These are phyloP conservation scores for Embiotoca jacksoni DNA, from an alignment of 2,113 vertebrate species.

Conservation along the genomic window DNA sequence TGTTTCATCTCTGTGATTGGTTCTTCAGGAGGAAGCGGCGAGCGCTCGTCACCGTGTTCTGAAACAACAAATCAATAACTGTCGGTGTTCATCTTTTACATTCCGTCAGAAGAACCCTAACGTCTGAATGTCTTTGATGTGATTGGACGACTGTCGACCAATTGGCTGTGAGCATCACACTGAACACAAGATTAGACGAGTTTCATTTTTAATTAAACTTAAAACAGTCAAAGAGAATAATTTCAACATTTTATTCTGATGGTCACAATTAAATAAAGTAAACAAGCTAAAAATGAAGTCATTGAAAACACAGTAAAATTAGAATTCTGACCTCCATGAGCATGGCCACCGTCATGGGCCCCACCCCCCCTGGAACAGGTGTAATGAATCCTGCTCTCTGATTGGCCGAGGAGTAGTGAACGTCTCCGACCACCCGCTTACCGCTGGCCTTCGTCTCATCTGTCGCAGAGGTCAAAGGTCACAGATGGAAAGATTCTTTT, in stretches of 20 bases:
- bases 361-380: conserved; percentile 96
- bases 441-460: conserved; percentile 89
- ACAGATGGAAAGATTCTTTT: background rate
- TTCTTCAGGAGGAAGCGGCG: conserved; percentile 86
- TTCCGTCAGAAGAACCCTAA: too few relatives aligned
- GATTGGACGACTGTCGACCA: background rate
- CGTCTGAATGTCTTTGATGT: background rate
- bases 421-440: conserved; percentile 92
- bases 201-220: too few relatives aligned
- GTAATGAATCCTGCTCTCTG: conserved; percentile 92
- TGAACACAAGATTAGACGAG: too few relatives aligned
- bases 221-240: too few relatives aligned
- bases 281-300: background rate
- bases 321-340: conserved; percentile 88
- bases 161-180: background rate
- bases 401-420: conserved; percentile 89
- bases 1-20: conserved; percentile 84
- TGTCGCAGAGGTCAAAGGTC: conserved; percentile 69
- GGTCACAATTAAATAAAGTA: background rate
- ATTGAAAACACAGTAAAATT: background rate
- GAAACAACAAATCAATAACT: conserved; percentile 25
- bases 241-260: too few relatives aligned
- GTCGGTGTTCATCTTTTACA: too few relatives aligned
- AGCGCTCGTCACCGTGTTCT: conserved; percentile 96
- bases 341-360: conserved; percentile 99